Conservation (phyloP, 2,797 vertebrate species). For the Arvicola amphibius region DNA sequence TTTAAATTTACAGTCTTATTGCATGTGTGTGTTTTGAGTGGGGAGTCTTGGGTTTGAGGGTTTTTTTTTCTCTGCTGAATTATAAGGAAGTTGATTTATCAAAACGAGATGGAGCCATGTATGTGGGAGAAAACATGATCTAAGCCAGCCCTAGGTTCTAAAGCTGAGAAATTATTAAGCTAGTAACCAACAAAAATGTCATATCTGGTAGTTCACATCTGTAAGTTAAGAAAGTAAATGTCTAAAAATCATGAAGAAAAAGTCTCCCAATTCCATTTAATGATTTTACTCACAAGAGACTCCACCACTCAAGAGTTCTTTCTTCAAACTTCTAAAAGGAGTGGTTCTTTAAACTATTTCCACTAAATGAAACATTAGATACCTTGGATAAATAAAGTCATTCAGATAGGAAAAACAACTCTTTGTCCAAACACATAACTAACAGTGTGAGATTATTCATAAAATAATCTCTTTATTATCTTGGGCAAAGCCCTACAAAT, state of each 20-base stretch:
- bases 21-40: neutral
- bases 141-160: neutral
- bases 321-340: neutral
- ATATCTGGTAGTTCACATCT: neutral
- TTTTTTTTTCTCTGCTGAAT: neutral
- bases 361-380: neutral
- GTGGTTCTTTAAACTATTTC: neutral
- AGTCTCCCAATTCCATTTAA: neutral
- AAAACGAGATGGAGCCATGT: neutral
- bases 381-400: conserved; percentile 12
- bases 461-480: neutral
- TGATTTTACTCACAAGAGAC: neutral
- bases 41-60: neutral
- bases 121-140: neutral
- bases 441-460: neutral
- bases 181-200: neutral
- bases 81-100: neutral
- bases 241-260: neutral
- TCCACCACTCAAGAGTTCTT: neutral
- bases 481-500: neutral
- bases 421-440: neutral
- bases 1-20: neutral
- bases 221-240: neutral
- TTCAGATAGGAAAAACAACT: conserved; percentile 12
- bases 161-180: neutral